Percentiles rank a stretch among this genome's conserved stretches.
phyloP scores from a whole-genome alignment of 37 sponge, comb jelly and placozoan genomes.

The Cladorhizidae sp. region DNA sequence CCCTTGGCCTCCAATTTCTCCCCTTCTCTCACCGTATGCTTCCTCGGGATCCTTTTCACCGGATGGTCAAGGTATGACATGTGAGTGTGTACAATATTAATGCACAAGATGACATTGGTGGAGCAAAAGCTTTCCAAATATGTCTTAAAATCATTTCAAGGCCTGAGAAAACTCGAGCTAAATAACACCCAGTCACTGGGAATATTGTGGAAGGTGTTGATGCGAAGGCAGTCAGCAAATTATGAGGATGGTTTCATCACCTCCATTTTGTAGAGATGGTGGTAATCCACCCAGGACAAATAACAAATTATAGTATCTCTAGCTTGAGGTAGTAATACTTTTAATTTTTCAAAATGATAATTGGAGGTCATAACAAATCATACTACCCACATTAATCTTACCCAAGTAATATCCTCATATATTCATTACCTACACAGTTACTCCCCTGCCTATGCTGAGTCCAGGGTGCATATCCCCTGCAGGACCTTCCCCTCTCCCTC shows the following conservation, averaged over 20 bases:
- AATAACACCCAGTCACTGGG: background rate
- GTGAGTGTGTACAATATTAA: background rate
- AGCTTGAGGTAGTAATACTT: too few relatives aligned
- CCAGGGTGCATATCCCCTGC: conserved; percentile 3
- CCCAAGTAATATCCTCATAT: too few relatives aligned
- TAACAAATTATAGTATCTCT: too few relatives aligned
- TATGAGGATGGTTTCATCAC: background rate
- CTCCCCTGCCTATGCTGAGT: conserved; percentile 12
- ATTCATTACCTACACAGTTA: too few relatives aligned
- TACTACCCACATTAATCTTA: too few relatives aligned
- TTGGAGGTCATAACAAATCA: too few relatives aligned
- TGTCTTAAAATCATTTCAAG: background rate
- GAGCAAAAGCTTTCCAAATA: too few relatives aligned
- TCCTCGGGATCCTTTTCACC: background rate
- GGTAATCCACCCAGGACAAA: background rate
- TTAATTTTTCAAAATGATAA: too few relatives aligned
- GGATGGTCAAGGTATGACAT: conserved; percentile 32
- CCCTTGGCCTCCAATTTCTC: conserved; percentile 42
- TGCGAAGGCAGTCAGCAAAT: background rate
- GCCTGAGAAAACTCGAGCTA: background rate
- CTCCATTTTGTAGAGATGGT: background rate
- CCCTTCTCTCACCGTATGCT: conserved; percentile 49
- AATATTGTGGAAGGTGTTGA: background rate
- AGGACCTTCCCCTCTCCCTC: conserved; percentile 63
- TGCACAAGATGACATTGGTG: background rate